Evolutionary conservation across 2,888 invertebrate genomes (phyloP), one percentile per base, ranked within the genome.

Genomic region (Nasonovia ribisnigri): DNA sequence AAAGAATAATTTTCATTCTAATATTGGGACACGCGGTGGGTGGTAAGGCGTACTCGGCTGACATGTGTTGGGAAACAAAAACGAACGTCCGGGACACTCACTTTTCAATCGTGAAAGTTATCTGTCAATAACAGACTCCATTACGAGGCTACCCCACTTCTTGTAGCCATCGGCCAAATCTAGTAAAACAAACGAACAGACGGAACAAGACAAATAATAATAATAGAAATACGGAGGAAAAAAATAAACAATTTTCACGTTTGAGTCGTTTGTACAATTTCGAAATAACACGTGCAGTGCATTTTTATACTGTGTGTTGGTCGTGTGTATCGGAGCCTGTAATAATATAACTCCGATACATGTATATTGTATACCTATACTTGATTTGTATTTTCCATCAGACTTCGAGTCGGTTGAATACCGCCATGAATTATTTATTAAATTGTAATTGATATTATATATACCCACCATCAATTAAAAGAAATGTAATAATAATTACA

Each of bases 101-200:
- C 86, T 90, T 93, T 93, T 93, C 93, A 90, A 93, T 93, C 93
- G 93, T 60, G 93, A 90, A 93, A 90, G 90, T 93, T 93, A 93
- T 93, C 93, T 93, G 93, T 93, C 93, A 93, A 93, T 93, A 93
- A 93, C 93, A 93, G 93, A 93, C 90, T 93, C 93, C 90, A 93
- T 93, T 93, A 93, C 93, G 90, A 48, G 5, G 54, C 86, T 60
- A 67, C 86, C 90, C 86, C 67, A 24, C 60, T 42, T 20, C 90
- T 29, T 43, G 92, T 88, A 67, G 88, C 93, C 90, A 36, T 46
- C 90, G 90, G 93, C 93, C 51, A 93, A 90, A 93, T 93, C 90
- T 90, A 48, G 86, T 86, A 86, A 89, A 89, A 89, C 93, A 89
- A 93, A 93, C 93, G 88, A 90, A 90, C 93, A 51, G 60, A 90